Evolutionary conservation across 2,888 invertebrate species (phyloP), one percentile per base, ranked within the genome.

Genomic region (Neocrepidodera transversa): DNA sequence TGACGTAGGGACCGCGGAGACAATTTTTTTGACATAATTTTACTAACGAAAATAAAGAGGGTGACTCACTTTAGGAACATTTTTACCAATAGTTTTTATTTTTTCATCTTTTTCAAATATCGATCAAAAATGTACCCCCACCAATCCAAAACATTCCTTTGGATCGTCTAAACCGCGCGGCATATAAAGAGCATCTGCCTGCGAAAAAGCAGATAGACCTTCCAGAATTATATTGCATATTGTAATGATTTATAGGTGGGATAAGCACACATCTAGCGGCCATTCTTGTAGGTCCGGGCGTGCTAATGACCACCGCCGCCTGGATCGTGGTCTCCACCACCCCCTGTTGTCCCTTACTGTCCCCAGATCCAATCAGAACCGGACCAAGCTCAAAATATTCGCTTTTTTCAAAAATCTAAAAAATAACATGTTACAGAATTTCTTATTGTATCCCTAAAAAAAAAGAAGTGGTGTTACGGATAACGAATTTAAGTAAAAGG

Each of bases 151-250:
- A 32, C 28, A 54, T 54, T 54, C 54, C 53, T 53, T 53, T 38
- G 17, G 43, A 35, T 8, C 32, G 11, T 13, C 30, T 20, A 35
- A 35, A 62, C 58, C 47, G 49, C 56, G 58, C 60, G 62, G 63
- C 66, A 64, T 65, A 78, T 78, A 79, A 80, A 79, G 80, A 78
- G 78, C 80, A 80, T 80, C 80, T 79, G 80, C 79, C 79, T 75
- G 78, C 76, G 77, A 78, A 78, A 78, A 78, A 78, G 74, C 77
- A 77, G 78, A 78, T 77, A 79, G 78, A 78, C 78, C 77, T 78
- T n/a, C 77, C 76, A 76, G 79, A 80, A 80, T 80, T 80, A 80
- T 80, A 80, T 80, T 80, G 79, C 80, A 79, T 79, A 80, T 80
- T 80, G 79, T 79, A 79, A 79, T 80, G 80, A 80, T 80, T 80